phyloP scores from a whole-genome alignment of 2,888 invertebrate genomes.

The Trissolcus brochymenae region DNA sequence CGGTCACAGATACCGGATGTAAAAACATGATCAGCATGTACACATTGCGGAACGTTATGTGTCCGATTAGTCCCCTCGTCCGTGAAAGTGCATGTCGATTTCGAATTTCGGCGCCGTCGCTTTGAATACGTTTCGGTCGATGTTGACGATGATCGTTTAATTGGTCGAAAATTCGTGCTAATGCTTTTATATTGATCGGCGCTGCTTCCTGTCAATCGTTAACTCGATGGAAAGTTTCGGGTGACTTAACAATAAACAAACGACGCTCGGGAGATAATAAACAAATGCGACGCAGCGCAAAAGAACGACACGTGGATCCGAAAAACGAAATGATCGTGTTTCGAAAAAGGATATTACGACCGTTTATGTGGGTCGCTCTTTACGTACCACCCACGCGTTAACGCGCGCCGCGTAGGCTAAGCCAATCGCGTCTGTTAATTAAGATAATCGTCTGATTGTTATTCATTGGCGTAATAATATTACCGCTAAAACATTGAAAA shows the following conservation, averaged over 20 bases:
- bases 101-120: conserved; percentile 3
- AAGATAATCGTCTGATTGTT: conserved; percentile 73
- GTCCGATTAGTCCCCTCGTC: conserved; percentile 7
- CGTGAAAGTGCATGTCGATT: conserved; percentile 16
- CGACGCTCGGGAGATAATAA: no score
- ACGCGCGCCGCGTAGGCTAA: conserved; percentile 66
- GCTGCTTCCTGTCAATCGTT: background rate
- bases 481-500: conserved; percentile 6
- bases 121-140: background rate
- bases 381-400: conserved; percentile 39
- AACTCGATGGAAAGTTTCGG: background rate
- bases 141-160: conserved; percentile 8
- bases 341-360: conserved; percentile 47
- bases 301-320: background rate
- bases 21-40: conserved; percentile 24
- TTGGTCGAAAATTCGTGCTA: conserved; percentile 19
- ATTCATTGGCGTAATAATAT: conserved; percentile 54
- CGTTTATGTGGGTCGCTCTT: conserved; percentile 61
- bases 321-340: conserved; percentile 25
- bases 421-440: conserved; percentile 72
- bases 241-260: background rate
- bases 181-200: conserved; percentile 14
- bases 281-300: background rate
- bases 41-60: conserved; percentile 12
- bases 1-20: conserved; percentile 28